A percentile compares a stretch with the other conserved stretches of the same genome.
Conservation (phyloP, 2,888 invertebrate genomes). For the Entomobrya proxima region DNA sequence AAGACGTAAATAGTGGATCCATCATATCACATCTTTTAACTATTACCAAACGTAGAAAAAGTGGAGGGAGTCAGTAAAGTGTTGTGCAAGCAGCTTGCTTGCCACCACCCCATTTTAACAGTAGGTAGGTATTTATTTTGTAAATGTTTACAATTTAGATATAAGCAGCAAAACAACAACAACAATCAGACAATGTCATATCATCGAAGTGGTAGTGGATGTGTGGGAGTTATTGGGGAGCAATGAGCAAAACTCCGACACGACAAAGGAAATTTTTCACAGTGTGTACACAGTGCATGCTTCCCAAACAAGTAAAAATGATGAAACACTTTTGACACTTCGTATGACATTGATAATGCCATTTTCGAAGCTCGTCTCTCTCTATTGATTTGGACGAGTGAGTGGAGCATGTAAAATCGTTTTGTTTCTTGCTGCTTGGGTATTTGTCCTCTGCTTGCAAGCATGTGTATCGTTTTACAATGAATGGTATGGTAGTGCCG, state of each 20-base stretch:
- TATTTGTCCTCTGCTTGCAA: neutral
- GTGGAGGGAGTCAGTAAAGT: conserved; percentile 23
- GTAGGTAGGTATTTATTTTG: conserved; percentile 21
- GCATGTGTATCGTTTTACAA: neutral
- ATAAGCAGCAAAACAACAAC: conserved; percentile 1
- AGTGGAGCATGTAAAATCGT: conserved; percentile 34
- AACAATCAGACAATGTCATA: neutral
- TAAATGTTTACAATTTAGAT: conserved; percentile 21
- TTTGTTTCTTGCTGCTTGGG: conserved; percentile 1
- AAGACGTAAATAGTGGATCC: conserved; percentile 74
- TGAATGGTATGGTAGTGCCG: neutral
- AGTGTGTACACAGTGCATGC: neutral
- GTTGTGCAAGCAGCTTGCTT: neutral
- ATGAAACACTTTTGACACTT: conserved; percentile 49
- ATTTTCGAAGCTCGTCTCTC: conserved; percentile 19
- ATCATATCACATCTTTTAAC: conserved; percentile 65
- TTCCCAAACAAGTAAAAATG: neutral
- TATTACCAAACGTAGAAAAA: neutral
- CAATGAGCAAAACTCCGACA: conserved; percentile 5
- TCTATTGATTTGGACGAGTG: conserved; percentile 27
- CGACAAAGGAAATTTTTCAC: neutral
- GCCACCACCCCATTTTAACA: neutral
- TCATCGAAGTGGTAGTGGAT: neutral
- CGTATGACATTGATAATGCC: conserved; percentile 42
- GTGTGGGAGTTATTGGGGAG: conserved; percentile 60